A percentile compares a stretch with the other conserved stretches of the same genome.
Conservation (phyloP, 2,888 invertebrate species). For the Gymnoscelis rufifasciata region DNA sequence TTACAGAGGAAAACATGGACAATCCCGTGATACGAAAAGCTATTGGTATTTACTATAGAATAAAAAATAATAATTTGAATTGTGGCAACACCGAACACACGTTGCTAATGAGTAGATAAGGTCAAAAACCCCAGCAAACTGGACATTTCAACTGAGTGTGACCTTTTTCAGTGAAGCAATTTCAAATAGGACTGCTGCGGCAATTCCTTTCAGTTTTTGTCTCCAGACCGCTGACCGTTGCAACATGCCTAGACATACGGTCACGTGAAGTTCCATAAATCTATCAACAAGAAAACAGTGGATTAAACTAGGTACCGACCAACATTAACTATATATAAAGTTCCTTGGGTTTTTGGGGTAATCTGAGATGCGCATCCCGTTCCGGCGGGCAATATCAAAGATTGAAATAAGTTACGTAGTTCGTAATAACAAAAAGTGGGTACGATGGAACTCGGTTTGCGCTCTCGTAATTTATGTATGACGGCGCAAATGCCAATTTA, state of each 20-base stretch:
- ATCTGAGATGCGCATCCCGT: constrained; percentile 10
- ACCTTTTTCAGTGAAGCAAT: background rate
- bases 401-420: constrained; percentile 38
- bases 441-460: constrained; percentile 65
- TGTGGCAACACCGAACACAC: constrained; percentile 41
- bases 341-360: constrained; percentile 15
- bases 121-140: background rate
- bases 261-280: constrained; percentile 42
- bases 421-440: constrained; percentile 57
- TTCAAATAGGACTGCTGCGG: background rate
- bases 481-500: constrained; percentile 78
- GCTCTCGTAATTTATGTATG: constrained; percentile 76
- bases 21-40: too few relatives aligned
- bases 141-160: too few relatives aligned
- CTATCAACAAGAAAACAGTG: constrained; percentile 41
- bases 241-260: constrained; percentile 27
- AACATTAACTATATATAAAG: too few relatives aligned
- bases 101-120: constrained; percentile 42
- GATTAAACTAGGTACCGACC: constrained; percentile 46
- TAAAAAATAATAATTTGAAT: too few relatives aligned
- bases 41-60: too few relatives aligned
- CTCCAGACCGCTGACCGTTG: constrained; percentile 22
- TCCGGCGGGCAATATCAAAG: constrained; percentile 28
- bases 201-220: constrained; percentile 20
- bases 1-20: too few relatives aligned